Conservation (phyloP, 1,140 invertebrate species). For the Anoplophora glabripennis region DNA sequence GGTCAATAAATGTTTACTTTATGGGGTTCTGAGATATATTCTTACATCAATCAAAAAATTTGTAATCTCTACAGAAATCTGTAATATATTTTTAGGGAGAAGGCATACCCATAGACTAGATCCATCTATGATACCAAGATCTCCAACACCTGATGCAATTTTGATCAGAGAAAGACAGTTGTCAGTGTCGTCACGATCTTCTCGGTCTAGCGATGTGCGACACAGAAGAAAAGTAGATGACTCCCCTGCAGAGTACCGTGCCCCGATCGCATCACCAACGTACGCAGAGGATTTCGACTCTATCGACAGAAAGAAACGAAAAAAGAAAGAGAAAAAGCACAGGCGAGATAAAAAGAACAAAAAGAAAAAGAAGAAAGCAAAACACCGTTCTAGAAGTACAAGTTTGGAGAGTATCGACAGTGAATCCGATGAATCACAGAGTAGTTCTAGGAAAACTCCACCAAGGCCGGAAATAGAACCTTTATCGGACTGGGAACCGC, state of each 20-base stretch:
- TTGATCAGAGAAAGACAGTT: slow-evolving; percentile 41
- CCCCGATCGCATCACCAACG: slow-evolving; percentile 39
- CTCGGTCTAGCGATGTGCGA: slow-evolving; percentile 40
- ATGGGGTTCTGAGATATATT: background rate
- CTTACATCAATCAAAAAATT: background rate
- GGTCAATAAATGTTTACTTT: background rate
- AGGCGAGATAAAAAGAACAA: slow-evolving; percentile 67
- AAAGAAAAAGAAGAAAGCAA: slow-evolving; percentile 67
- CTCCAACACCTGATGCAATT: slow-evolving; percentile 50
- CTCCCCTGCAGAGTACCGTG: slow-evolving; percentile 29
- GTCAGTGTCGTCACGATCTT: slow-evolving; percentile 44
- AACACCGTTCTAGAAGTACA: slow-evolving; percentile 62
- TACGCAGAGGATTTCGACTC: slow-evolving; percentile 47
- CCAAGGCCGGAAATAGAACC: slow-evolving; percentile 42
- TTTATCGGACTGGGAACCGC: slow-evolving; percentile 52
- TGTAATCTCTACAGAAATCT: background rate
- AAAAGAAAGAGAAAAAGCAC: slow-evolving; percentile 61
- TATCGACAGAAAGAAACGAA: slow-evolving; percentile 52
- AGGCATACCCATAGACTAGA: slow-evolving; percentile 46
- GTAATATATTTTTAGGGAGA: slow-evolving; percentile 33
- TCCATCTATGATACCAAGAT: slow-evolving; percentile 50
- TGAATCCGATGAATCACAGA: slow-evolving; percentile 33
- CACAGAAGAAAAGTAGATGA: slow-evolving; percentile 41
- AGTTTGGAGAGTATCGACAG: slow-evolving; percentile 50
- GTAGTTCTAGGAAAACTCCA: slow-evolving; percentile 34